phyloP scores from a whole-genome alignment of 2,888 invertebrate species.

The Drosophila rellima region DNA sequence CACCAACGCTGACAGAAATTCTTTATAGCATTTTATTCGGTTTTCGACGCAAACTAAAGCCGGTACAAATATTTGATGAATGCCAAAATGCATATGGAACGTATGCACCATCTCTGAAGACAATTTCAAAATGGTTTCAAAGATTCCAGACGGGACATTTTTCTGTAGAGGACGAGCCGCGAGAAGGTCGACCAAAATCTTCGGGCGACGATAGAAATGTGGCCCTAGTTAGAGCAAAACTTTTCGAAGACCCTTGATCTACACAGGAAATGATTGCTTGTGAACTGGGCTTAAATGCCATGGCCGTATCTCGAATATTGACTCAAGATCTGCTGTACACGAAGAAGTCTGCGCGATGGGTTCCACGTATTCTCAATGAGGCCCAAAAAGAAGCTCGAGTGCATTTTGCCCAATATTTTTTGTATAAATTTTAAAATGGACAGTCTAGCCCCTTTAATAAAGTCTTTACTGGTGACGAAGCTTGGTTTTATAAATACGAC shows the following conservation, averaged over 20 bases:
- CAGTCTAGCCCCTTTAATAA: too few relatives aligned
- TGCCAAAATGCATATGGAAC: not conserved
- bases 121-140: not conserved
- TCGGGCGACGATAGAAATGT: not conserved
- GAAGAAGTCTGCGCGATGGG: too few relatives aligned
- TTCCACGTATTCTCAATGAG: too few relatives aligned
- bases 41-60: not conserved
- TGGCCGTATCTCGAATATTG: not conserved
- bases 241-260: not conserved
- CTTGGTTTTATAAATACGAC: not conserved
- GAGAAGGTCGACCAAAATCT: not conserved
- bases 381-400: too few relatives aligned
- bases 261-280: not conserved
- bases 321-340: too few relatives aligned
- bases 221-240: not conserved
- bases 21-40: too few relatives aligned
- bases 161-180: not conserved
- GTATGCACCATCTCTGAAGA: not conserved
- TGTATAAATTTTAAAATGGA: too few relatives aligned
- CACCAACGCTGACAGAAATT: not conserved
- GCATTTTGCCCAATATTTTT: too few relatives aligned
- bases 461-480: not conserved
- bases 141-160: not conserved
- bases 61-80: not conserved
- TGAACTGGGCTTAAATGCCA: slow-evolving; percentile 1